Evolutionary conservation across 2,113 vertebrate genomes (phyloP).

Genomic region (Oxygymnocypris stewartii): DNA sequence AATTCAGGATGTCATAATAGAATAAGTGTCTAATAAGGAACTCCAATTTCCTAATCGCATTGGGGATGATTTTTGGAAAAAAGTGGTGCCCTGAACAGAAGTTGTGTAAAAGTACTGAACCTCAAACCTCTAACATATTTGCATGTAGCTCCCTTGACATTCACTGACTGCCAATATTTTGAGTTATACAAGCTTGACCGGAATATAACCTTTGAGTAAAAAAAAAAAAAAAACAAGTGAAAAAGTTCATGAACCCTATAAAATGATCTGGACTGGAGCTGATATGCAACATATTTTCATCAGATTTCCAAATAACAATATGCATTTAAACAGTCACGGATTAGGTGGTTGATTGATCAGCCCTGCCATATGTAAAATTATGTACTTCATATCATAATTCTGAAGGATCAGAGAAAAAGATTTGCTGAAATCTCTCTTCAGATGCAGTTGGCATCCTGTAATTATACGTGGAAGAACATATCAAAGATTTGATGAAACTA

Average conservation of each 20-base stretch:
- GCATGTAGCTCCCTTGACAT: slow-evolving; percentile 3
- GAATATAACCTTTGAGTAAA: not conserved
- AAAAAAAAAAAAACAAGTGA: not conserved
- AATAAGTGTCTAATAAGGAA: not conserved
- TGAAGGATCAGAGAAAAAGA: not conserved
- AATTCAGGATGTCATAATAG: not conserved
- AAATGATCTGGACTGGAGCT: not conserved
- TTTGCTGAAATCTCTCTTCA: no score
- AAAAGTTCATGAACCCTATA: not conserved
- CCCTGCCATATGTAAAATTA: not conserved
- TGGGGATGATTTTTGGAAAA: not conserved
- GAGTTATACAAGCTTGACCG: slow-evolving; percentile 13
- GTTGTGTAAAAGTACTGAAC: not conserved
- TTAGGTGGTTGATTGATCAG: not conserved
- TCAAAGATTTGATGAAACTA: not conserved
- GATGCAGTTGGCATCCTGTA: not conserved
- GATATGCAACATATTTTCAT: no score
- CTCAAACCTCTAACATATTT: slow-evolving; percentile 7
- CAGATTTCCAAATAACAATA: no score
- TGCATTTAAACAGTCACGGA: not conserved
- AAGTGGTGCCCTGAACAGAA: not conserved
- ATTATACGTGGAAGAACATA: not conserved
- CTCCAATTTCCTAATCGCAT: not conserved
- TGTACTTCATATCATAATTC: not conserved
- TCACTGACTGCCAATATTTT: slow-evolving; percentile 20